Evolutionary conservation across 2,113 vertebrate genomes (phyloP), one percentile per base, ranked within the genome.

Genomic region (Ceyx cyanopectus): DNA sequence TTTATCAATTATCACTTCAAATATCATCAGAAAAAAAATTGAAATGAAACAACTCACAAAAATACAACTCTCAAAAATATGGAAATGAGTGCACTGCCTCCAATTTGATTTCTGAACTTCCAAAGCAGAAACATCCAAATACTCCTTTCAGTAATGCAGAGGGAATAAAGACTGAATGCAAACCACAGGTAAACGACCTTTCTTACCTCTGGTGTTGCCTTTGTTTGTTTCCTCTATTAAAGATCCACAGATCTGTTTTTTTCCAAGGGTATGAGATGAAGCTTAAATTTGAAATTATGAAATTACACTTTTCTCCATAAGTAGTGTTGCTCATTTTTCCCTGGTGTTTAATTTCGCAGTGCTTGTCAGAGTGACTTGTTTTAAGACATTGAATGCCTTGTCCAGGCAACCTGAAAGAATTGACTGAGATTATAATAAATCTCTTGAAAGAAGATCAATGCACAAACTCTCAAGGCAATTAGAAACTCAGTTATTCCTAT

Each of bases 1-100:
- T 93, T 77, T 70, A 85, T 81, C 56, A 91, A 85, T 92, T 89
- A 87, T 89, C 48, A 22, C 67, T 91, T 89, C 34, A 75, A 81
- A 53, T 88, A 60, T 68, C 4, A 65, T 48, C 62, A 69, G 23
- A 57, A 87, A 23, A 29, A 43, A 94, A 89, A 56, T 12, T 4
- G 12, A 90, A 86, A n/a, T 84, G 54, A 88, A 93, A 2, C 48
- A 30, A 5, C 18, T 68, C 18, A 57, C 14, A 63, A 68, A 90
- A 76, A 90, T 68, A 89, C 22, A 30, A 4, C 18, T 72, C 23
- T 53, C 14, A 63, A 68, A 90, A 79, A 90, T 65, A 87, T 79
- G 87, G 15, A 32, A 32, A 32, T 32, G 32, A 32, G 32, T n/a
- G n/a, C n/a, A n/a, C n/a, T n/a, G n/a, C n/a, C n/a, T n/a, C n/a